A percentile compares a stretch with the other conserved stretches of the same genome.
phyloP scores from a whole-genome alignment of 2,888 invertebrate species.

The Lomographa bimaculata region DNA sequence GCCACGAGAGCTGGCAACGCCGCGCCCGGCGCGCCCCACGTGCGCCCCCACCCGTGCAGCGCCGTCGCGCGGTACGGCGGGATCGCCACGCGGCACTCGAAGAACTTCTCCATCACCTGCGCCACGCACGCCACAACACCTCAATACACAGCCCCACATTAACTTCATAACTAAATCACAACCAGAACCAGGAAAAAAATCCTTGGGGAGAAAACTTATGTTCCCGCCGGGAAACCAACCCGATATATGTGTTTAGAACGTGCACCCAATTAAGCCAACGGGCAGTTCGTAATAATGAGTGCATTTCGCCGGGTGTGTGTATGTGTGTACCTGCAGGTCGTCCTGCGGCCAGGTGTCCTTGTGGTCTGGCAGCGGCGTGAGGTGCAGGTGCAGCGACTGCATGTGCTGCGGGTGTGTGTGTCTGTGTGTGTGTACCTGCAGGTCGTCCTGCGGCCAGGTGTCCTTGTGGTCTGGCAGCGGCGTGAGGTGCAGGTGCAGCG shows the following conservation, averaged over 20 bases:
- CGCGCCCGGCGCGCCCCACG: conserved; percentile 92
- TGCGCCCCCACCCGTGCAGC: conserved; percentile 92
- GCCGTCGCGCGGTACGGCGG: conserved; percentile 96
- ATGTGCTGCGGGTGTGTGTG: conserved; percentile 95
- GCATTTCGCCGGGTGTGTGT: no score
- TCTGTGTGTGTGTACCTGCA: no score
- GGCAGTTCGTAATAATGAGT: no score
- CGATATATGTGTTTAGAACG: no score
- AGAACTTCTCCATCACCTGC: conserved; percentile 96
- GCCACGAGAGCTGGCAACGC: conserved; percentile 96
- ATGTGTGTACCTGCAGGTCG: conserved; percentile 92
- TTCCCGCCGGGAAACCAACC: no score
- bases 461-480: conserved; percentile 93
- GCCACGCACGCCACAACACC: no score
- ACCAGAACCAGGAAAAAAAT: no score
- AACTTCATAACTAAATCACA: no score
- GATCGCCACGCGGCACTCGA: conserved; percentile 93
- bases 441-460: conserved; percentile 92
- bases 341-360: conserved; percentile 94
- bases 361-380: conserved; percentile 89
- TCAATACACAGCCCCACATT: no score
- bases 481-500: conserved; percentile 89
- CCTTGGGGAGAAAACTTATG: no score
- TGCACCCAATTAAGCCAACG: no score
- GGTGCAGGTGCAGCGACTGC: conserved; percentile 92